Conservation (phyloP, 37 sponge, comb jelly and placozoan species). For the Petrosia ficiformis region DNA sequence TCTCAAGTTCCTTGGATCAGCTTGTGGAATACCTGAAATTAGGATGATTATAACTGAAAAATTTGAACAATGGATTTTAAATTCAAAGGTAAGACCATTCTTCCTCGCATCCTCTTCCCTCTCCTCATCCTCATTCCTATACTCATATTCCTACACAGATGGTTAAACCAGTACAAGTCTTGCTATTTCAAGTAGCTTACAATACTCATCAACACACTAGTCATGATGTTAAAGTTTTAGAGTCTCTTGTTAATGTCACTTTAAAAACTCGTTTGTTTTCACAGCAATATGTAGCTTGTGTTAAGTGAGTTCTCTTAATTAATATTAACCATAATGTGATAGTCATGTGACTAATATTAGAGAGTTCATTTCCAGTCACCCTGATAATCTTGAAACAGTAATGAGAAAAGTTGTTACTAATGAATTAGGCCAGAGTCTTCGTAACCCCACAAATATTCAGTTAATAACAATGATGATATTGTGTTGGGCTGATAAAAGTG, state of each 20-base stretch:
- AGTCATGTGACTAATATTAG: too few species aligned
- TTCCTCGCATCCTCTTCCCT: constrained; percentile 9
- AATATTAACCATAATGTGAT: background rate
- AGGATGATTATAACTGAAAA: constrained; percentile 61
- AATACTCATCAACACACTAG: constrained; percentile 48
- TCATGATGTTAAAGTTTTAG: constrained; percentile 81
- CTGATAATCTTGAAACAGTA: constrained; percentile 53
- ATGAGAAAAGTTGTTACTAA: constrained; percentile 74
- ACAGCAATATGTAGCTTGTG: constrained; percentile 83
- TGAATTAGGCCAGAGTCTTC: constrained; percentile 69
- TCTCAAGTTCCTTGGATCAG: constrained; percentile 51
- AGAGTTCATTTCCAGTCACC: constrained; percentile 70
- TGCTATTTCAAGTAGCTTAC: constrained; percentile 52
- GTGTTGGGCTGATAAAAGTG: constrained; percentile 54
- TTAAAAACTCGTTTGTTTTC: constrained; percentile 89
- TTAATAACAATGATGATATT: constrained; percentile 70
- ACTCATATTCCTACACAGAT: constrained; percentile 32
- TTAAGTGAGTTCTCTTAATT: constrained; percentile 59
- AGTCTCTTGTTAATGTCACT: constrained; percentile 61
- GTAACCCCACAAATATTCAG: constrained; percentile 83
- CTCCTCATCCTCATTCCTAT: constrained; percentile 16
- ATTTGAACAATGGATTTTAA: constrained; percentile 81
- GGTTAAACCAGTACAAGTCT: constrained; percentile 55
- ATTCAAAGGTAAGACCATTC: constrained; percentile 65
- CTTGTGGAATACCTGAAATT: constrained; percentile 60